These are phyloP conservation scores for Botia kubotai DNA, from an alignment of 2,797 vertebrate genomes.

Conservation along the genomic window DNA sequence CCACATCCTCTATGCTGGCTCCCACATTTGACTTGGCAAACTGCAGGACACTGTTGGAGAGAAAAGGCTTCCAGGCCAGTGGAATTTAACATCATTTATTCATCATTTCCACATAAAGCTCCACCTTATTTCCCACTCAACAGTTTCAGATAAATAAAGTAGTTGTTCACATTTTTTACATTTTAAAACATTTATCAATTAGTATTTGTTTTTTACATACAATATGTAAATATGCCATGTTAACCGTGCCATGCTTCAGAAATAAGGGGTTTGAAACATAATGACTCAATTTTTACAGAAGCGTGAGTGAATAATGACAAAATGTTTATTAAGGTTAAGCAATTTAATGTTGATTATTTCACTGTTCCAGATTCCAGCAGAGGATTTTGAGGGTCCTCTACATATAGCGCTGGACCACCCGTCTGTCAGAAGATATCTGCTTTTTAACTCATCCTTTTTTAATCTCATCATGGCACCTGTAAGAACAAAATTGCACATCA, in stretches of 20 bases:
- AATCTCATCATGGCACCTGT: slow-evolving; percentile 79
- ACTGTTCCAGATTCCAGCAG: slow-evolving; percentile 70
- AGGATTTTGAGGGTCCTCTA: slow-evolving; percentile 75
- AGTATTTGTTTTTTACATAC: neutral
- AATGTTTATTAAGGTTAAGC: slow-evolving; percentile 4
- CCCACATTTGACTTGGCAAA: slow-evolving; percentile 74
- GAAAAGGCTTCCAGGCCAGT: slow-evolving; percentile 74
- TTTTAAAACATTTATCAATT: neutral
- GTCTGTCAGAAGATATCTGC: slow-evolving; percentile 78
- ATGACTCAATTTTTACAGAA: too few species aligned
- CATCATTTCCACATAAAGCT: neutral
- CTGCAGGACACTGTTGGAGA: slow-evolving; percentile 71
- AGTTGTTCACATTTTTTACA: neutral
- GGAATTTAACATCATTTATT: neutral
- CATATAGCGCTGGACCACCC: slow-evolving; percentile 71
- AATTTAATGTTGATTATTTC: neutral
- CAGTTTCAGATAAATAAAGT: neutral
- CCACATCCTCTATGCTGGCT: slow-evolving; percentile 65
- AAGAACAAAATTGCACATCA: slow-evolving; percentile 39
- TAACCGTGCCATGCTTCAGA: neutral
- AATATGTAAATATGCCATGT: neutral
- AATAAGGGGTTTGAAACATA: too few species aligned
- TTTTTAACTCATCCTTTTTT: slow-evolving; percentile 80
- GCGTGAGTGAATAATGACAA: neutral
- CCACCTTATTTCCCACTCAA: too few species aligned